phyloP scores from a whole-genome alignment of 2,113 vertebrate species.

The Otolemur garnettii region DNA sequence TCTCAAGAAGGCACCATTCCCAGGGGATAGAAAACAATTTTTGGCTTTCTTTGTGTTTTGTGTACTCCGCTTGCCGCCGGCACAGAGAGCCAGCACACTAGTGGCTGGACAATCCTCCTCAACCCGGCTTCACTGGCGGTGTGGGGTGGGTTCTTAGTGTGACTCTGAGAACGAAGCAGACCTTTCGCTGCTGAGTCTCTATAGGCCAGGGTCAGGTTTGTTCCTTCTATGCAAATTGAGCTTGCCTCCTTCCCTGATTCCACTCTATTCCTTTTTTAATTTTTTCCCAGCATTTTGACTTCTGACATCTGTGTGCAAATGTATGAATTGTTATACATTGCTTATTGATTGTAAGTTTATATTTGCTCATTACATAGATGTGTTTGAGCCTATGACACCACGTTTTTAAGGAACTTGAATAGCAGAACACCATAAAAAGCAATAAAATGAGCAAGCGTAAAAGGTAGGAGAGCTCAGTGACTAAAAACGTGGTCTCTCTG shows the following conservation, averaged over 20 bases:
- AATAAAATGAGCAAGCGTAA: background rate
- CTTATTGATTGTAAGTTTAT: background rate
- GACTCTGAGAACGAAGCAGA: background rate
- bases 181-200: background rate
- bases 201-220: background rate
- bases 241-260: background rate
- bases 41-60: background rate
- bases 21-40: background rate
- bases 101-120: background rate
- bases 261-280: background rate
- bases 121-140: background rate
- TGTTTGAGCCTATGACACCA: background rate
- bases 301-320: background rate
- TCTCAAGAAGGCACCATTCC: background rate
- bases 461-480: background rate
- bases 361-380: background rate
- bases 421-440: background rate
- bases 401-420: background rate
- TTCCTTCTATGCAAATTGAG: background rate
- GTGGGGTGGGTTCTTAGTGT: background rate
- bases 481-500: background rate
- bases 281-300: background rate
- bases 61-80: accelerated
- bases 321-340: background rate
- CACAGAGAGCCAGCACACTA: background rate